Base-by-base conservation (phyloP, 2,797 vertebrate genomes). In the Gouania willdenowi region DNA sequence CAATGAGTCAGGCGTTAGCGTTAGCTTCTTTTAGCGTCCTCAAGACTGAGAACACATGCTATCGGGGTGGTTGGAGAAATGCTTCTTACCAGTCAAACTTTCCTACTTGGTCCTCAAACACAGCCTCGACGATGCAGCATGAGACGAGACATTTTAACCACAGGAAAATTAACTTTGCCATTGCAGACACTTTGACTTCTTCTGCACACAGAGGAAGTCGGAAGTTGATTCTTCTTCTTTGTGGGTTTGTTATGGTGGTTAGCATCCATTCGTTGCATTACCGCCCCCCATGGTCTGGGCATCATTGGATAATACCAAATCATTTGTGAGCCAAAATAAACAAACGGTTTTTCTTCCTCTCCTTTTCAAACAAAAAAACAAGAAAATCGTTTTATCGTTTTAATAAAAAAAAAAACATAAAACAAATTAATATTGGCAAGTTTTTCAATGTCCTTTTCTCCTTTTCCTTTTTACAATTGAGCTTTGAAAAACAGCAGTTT, bases 71-170 rank as follows among this genome's bases (percentile, higher is more conserved):
- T 18, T 26, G 7, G 2, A 1, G 3, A 11, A 1, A 21, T 25
- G 8, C 5, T 1, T 9, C 57, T 25, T 50, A 97, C 95, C 96
- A 98, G 69, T 98, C 95, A 72, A 98, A 98, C 51, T 98, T 98
- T 7, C 96, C 96, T 32, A 97, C 95, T 90, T 98, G 96, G 65
- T 98, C 96, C 82, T 98, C 95, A 22, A 95, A 98, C 11, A 98
- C 93, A 0, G 92, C 92, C 1, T 34, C 56, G 1, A 47, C 58
- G 16, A 61, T 39, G 4, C 24, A 16, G 23, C 55, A 75, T 16
- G 86, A 49, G 20, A 75, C 4, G 5, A 71, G 8, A 28, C 10
- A 76, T 27, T 64, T 59, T 6, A 82, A 19, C 26, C 63, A 62
- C 20, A 73, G 45, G 21, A 64, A 37, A 54, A 76, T 56, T 45